Evolutionary conservation across 1,140 invertebrate genomes (phyloP).

Genomic region (Chrysoperla carnea): DNA sequence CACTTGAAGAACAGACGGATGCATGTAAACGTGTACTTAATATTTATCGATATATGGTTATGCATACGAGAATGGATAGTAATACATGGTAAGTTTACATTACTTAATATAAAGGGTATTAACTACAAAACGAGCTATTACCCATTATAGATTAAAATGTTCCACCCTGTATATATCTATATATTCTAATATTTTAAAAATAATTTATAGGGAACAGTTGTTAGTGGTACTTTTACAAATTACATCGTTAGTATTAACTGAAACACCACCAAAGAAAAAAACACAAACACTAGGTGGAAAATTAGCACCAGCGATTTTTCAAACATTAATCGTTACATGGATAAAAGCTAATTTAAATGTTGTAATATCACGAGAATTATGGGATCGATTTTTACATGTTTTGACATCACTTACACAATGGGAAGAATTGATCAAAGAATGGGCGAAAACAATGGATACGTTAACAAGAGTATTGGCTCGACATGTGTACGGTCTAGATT

Average conservation of each 20-base stretch:
- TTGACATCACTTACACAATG: slow-evolving; percentile 79
- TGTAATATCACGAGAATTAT: slow-evolving; percentile 63
- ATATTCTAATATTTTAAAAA: not conserved
- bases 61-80: slow-evolving; percentile 86
- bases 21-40: slow-evolving; percentile 91
- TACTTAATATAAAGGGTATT: slow-evolving; percentile 4
- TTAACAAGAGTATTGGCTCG: slow-evolving; percentile 79
- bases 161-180: no score
- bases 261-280: slow-evolving; percentile 53
- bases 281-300: slow-evolving; percentile 62
- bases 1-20: slow-evolving; percentile 84
- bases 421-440: slow-evolving; percentile 90
- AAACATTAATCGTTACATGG: slow-evolving; percentile 95
- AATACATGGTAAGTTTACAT: slow-evolving; percentile 59
- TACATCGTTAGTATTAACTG: slow-evolving; percentile 74
- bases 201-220: slow-evolving; percentile 58
- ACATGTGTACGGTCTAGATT: slow-evolving; percentile 83
- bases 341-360: slow-evolving; percentile 96
- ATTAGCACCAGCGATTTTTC: slow-evolving; percentile 80
- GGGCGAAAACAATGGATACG: slow-evolving; percentile 96
- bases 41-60: slow-evolving; percentile 93
- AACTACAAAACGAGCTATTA: not conserved
- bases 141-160: no score
- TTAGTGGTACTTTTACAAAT: slow-evolving; percentile 78
- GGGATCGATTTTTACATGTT: slow-evolving; percentile 86